These are phyloP conservation scores for Pagrus major DNA, from an alignment of 2,113 vertebrate genomes.

Conservation along the genomic window DNA sequence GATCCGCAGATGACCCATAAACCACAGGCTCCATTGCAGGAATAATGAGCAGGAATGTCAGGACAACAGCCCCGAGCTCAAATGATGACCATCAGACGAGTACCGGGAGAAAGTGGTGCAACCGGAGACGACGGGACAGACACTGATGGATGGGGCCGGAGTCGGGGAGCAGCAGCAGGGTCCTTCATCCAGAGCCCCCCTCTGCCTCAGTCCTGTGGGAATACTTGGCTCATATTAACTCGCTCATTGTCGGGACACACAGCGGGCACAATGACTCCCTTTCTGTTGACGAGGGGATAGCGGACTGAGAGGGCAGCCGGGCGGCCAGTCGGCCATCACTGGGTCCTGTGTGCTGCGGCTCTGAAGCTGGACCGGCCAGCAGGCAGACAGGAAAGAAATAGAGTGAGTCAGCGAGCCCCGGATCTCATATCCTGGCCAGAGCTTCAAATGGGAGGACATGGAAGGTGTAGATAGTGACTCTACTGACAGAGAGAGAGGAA, in stretches of 20 bases:
- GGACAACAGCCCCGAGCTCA: not conserved
- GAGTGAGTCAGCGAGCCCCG: conserved; percentile 25
- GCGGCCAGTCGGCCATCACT: conserved; percentile 43
- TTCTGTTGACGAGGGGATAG: conserved; percentile 11
- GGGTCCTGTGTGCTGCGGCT: conserved; percentile 55
- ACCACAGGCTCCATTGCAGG: not conserved
- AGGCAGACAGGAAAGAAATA: conserved; percentile 50
- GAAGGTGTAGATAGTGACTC: conserved; percentile 47
- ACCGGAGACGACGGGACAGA: conserved; percentile 24
- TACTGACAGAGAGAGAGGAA: conserved; percentile 36
- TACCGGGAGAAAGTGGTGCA: not conserved
- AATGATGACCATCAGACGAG: conserved; percentile 11
- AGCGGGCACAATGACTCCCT: conserved; percentile 62
- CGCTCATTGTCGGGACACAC: conserved; percentile 57
- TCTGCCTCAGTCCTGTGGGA: conserved; percentile 10
- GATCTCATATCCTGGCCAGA: conserved; percentile 54
- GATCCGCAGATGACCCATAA: conserved; percentile 24
- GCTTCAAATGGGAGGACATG: conserved; percentile 45
- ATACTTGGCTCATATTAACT: conserved; percentile 70
- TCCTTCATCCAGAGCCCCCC: not conserved
- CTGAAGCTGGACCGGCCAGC: conserved; percentile 20
- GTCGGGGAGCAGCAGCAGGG: conserved; percentile 1
- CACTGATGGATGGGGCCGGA: conserved; percentile 38
- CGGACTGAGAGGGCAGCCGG: conserved; percentile 21
- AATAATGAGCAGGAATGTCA: not conserved